Evolutionary conservation across 2,113 vertebrate genomes (phyloP).

Genomic region (Peromyscus leucopus): DNA sequence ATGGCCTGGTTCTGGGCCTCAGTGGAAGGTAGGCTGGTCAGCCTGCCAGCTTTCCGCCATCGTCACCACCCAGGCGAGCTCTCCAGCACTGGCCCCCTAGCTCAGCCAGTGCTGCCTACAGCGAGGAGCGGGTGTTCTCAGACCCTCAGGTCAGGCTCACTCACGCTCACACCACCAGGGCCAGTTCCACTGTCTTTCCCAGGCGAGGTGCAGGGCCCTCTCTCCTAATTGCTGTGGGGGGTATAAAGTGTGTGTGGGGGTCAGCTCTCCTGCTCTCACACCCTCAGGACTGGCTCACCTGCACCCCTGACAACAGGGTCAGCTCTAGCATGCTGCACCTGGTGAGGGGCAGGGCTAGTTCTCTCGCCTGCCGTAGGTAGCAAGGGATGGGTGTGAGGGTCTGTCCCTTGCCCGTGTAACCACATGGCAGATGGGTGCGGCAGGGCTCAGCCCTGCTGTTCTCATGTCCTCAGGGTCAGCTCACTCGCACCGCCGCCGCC

Average conservation of each 20-base stretch:
- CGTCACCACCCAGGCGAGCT: neutral
- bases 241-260: neutral
- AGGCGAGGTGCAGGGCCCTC: neutral
- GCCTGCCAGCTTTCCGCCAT: neutral
- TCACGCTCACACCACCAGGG: neutral
- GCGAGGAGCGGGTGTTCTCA: neutral
- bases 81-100: neutral
- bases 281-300: neutral
- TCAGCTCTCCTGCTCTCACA: neutral
- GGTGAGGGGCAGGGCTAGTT: neutral
- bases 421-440: neutral
- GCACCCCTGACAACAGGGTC: neutral
- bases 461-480: neutral
- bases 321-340: neutral
- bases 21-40: neutral
- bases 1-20: neutral
- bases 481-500: neutral
- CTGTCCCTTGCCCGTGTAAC: neutral
- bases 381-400: neutral
- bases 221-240: neutral
- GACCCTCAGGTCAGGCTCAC: neutral
- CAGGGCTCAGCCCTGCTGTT: neutral
- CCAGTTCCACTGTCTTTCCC: neutral
- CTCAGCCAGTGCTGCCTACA: neutral
- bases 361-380: neutral